phyloP scores from a whole-genome alignment of 23 tunicate genomes.

The Styela clava region DNA sequence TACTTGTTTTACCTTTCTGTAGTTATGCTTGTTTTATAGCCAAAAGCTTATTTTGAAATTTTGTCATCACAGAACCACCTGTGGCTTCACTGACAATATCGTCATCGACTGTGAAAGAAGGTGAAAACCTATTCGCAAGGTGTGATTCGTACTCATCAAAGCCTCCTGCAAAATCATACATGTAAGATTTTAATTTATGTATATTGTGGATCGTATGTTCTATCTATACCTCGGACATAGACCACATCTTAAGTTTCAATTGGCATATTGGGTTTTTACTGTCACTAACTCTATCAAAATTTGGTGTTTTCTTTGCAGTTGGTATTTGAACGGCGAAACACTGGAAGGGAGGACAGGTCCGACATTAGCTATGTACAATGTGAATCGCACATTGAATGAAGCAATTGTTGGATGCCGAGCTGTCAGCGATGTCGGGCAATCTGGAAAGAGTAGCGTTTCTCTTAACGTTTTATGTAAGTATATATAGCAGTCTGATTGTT shows the following conservation, averaged over 20 bases:
- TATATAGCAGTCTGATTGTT: too few relatives aligned
- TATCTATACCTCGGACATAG: too few relatives aligned
- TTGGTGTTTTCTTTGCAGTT: slow-evolving; percentile 38
- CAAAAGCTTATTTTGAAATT: not conserved
- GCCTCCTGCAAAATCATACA: slow-evolving; percentile 66
- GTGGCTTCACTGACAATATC: slow-evolving; percentile 40
- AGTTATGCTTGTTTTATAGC: not conserved
- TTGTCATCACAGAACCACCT: slow-evolving; percentile 64
- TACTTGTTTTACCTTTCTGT: not conserved
- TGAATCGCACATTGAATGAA: slow-evolving; percentile 41
- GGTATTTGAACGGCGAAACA: slow-evolving; percentile 55
- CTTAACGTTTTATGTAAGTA: slow-evolving; percentile 74
- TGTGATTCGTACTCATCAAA: slow-evolving; percentile 44
- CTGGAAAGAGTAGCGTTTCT: slow-evolving; percentile 22
- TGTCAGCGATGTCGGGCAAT: slow-evolving; percentile 62
- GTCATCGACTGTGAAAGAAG: slow-evolving; percentile 24
- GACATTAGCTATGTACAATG: slow-evolving; percentile 28
- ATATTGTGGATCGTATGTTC: too few relatives aligned
- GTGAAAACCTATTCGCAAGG: slow-evolving; percentile 35
- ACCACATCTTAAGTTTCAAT: too few relatives aligned
- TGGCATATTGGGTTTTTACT: too few relatives aligned
- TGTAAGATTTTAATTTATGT: slow-evolving; percentile 40
- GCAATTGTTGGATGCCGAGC: slow-evolving; percentile 56
- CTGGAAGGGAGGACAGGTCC: slow-evolving; percentile 6
- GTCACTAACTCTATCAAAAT: too few relatives aligned